phyloP scores from a whole-genome alignment of 1,140 invertebrate genomes.

The Zaprionus kolodkinae region DNA sequence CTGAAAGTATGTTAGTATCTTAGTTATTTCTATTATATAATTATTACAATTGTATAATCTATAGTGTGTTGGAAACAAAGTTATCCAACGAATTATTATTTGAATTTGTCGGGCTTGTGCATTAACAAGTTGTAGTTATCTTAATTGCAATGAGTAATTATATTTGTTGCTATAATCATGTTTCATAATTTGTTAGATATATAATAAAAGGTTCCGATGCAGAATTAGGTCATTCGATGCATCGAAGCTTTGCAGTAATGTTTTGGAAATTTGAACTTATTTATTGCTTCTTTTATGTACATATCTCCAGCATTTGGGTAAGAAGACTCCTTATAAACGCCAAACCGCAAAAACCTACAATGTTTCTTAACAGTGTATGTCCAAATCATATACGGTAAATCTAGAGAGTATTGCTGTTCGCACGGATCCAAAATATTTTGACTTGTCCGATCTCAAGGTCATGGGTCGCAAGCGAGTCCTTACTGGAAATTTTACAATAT shows the following conservation, averaged over 20 bases:
- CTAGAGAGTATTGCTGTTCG: neutral
- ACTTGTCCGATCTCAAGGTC: neutral
- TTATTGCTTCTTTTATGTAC: neutral
- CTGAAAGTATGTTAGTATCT: too few species aligned
- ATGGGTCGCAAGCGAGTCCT: neutral
- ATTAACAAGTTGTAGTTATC: neutral
- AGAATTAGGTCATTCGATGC: neutral
- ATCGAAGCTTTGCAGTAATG: neutral
- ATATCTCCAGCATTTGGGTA: neutral
- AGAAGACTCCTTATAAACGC: neutral
- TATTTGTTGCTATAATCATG: neutral
- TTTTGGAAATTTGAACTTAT: neutral
- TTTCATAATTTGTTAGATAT: neutral
- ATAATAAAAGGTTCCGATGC: neutral
- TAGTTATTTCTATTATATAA: too few species aligned
- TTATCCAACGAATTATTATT: too few species aligned
- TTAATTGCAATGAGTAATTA: neutral
- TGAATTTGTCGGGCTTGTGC: neutral
- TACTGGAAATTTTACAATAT: neutral
- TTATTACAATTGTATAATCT: too few species aligned
- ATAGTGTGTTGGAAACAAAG: too few species aligned
- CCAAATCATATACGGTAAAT: neutral
- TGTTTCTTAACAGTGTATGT: neutral
- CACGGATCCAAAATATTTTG: neutral
- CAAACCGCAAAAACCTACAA: neutral